Conservation (phyloP, 2,113 vertebrate genomes). For the Pangasianodon gigas region DNA sequence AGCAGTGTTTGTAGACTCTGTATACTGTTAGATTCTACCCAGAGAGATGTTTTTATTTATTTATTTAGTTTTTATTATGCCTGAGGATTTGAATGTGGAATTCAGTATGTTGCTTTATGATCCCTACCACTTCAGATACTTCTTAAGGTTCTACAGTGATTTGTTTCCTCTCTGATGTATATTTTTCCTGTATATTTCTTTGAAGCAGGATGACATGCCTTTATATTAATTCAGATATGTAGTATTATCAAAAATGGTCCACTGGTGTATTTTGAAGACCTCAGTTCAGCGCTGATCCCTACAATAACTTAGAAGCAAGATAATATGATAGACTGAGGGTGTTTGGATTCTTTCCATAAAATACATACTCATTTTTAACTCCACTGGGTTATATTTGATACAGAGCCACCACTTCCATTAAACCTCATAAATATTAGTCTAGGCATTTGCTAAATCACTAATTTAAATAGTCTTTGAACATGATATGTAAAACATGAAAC, state of each 20-base stretch:
- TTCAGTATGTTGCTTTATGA: not conserved
- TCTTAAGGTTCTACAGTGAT: not conserved
- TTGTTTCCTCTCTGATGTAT: not conserved
- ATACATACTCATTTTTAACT: constrained; percentile 57
- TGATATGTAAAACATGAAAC: constrained; percentile 61
- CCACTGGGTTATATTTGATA: not conserved
- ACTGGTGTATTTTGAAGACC: not conserved
- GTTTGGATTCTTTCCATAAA: constrained; percentile 57
- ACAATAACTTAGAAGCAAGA: constrained; percentile 7
- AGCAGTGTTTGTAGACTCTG: not conserved
- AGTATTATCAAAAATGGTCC: not conserved
- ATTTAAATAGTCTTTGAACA: constrained; percentile 63
- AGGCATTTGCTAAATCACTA: constrained; percentile 55
- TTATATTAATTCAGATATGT: not conserved
- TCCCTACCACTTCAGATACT: not conserved
- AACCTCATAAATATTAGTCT: constrained; percentile 63
- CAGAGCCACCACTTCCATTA: constrained; percentile 69
- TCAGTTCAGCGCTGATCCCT: constrained; percentile 29
- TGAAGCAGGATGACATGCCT: not conserved
- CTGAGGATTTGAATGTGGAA: not conserved
- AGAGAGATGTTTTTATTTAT: not conserved
- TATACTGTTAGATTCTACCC: not conserved
- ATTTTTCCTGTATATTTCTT: not conserved
- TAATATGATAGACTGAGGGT: constrained; percentile 30
- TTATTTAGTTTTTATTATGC: not conserved